Percentiles rank a stretch among this genome's conserved stretches.
These are phyloP conservation scores for Noctua pronuba DNA, from an alignment of 2,888 invertebrate species.

Conservation along the genomic window DNA sequence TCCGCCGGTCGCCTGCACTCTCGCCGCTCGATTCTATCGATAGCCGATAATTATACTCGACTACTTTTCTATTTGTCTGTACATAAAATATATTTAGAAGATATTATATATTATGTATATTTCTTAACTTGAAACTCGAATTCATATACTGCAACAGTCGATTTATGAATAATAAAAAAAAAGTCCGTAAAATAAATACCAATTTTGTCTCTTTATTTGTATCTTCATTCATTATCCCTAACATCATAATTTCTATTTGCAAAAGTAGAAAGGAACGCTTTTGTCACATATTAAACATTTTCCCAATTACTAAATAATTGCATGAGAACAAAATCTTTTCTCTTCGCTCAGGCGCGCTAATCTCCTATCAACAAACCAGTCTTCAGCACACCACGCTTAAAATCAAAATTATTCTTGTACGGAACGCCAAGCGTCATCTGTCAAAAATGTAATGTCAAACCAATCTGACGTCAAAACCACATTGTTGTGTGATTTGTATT, in stretches of 20 bases:
- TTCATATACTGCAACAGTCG: conserved; percentile 90
- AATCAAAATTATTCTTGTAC: neutral
- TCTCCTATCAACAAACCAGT: neutral
- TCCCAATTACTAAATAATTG: neutral
- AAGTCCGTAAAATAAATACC: conserved; percentile 81
- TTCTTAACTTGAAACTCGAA: conserved; percentile 90
- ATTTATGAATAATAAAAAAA: conserved; percentile 85
- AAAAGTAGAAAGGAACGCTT: neutral
- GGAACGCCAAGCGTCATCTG: conserved; percentile 29
- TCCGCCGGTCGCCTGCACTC: conserved; percentile 89
- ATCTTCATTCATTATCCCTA: conserved; percentile 64
- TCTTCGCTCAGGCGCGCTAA: neutral
- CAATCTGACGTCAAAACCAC: conserved; percentile 39
- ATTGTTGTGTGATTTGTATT: conserved; percentile 32
- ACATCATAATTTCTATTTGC: neutral
- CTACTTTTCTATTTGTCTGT: conserved; percentile 91
- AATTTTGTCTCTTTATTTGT: conserved; percentile 69
- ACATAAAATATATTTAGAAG: conserved; percentile 91
- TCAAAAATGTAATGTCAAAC: conserved; percentile 17
- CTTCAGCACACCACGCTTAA: conserved; percentile 7
- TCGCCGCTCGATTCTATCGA: conserved; percentile 90
- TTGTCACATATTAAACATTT: neutral
- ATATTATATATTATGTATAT: conserved; percentile 90
- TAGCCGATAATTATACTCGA: conserved; percentile 90
- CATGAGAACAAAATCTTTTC: neutral